Base-by-base conservation (phyloP, 1,140 invertebrate genomes). In the Tetragonula clypearis region DNA sequence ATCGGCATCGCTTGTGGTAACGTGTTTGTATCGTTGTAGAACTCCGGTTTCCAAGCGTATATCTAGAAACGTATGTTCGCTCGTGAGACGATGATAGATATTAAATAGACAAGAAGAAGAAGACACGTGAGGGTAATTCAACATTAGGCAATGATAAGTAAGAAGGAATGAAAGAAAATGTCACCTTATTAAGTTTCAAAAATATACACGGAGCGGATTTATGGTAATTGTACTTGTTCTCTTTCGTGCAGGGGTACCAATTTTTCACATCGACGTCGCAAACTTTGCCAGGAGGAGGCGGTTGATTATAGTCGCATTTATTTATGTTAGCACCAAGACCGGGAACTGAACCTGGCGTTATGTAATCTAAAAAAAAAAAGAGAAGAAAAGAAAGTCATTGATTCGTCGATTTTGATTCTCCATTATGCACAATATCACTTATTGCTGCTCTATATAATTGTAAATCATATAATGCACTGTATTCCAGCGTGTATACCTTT, bases 161-260 rank as follows among this genome's bases (percentile, higher is more conserved):
- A 49, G 6, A 49, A 9, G 35, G 0, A 49, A 49, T 49, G 41
- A 49, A 49, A 49, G 6, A 41, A 41, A 49, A 49, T 8, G 15
- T 90, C 90, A 97, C 97, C 95, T 97, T 98, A 90, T 98, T 98
- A 68, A 98, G 95, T 93, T 98, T 98, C 82, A 98, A 96, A 94
- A 98, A 97, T 92, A 98, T 96, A 92, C 97, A 98, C 21, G 98
- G 98, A 23, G 97, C 96, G 26, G 96, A 97, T 88, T 96, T 95
- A 75, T 97, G 96, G 92, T 97, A 98, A 91, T 98, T 97, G 91
- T 96, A 98, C 91, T 96, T 95, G 86, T 97, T 97, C 60, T 96
- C 96, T 77, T 95, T 93, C 81, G 96, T 97, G 93, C 97, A 98
- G 15, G 96, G 95, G 56, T 95, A 93, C 95, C 96, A 97, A 60